Percentiles rank a stretch among this genome's conserved stretches.
Evolutionary conservation across 2,888 invertebrate genomes (phyloP).

Genomic region (Exocentrus adspersus): DNA sequence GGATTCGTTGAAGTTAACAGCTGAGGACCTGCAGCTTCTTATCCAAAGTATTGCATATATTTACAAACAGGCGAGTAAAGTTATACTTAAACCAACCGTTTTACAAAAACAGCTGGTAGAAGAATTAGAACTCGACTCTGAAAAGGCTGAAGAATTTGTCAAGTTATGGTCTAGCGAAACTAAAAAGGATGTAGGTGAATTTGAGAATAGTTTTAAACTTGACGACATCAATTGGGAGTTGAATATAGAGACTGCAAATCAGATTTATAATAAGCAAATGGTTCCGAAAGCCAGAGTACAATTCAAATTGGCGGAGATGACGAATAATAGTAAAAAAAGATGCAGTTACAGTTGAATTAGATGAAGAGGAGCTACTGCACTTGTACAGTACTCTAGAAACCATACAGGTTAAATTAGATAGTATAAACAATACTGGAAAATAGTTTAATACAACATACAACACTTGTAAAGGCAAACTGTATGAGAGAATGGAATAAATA

Average conservation of each 20-base stretch:
- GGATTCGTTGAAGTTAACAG: slow-evolving; percentile 50
- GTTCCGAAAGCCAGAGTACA: slow-evolving; percentile 65
- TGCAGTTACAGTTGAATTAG: slow-evolving; percentile 65
- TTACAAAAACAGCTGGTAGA: slow-evolving; percentile 66
- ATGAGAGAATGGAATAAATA: no score
- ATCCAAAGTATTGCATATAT: slow-evolving; percentile 60
- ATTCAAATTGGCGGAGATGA: slow-evolving; percentile 57
- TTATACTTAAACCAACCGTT: slow-evolving; percentile 67
- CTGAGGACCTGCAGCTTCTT: slow-evolving; percentile 47
- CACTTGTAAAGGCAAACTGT: no score
- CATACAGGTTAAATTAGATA: slow-evolving; percentile 64
- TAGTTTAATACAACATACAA: no score
- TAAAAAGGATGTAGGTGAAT: slow-evolving; percentile 65
- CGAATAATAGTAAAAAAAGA: slow-evolving; percentile 51
- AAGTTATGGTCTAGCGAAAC: slow-evolving; percentile 67
- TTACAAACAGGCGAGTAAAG: slow-evolving; percentile 64
- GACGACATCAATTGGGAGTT: slow-evolving; percentile 68
- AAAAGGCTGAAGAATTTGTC: slow-evolving; percentile 68
- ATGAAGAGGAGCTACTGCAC: slow-evolving; percentile 64
- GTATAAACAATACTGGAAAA: slow-evolving; percentile 34
- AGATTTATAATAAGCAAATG: slow-evolving; percentile 63
- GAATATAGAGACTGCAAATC: slow-evolving; percentile 66
- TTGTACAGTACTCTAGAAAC: slow-evolving; percentile 67
- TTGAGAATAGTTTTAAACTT: slow-evolving; percentile 64
- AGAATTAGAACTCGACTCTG: slow-evolving; percentile 63